These are phyloP conservation scores for Palythoa grandis DNA, from an alignment of 92 coral and sea anemone species.

Conservation along the genomic window DNA sequence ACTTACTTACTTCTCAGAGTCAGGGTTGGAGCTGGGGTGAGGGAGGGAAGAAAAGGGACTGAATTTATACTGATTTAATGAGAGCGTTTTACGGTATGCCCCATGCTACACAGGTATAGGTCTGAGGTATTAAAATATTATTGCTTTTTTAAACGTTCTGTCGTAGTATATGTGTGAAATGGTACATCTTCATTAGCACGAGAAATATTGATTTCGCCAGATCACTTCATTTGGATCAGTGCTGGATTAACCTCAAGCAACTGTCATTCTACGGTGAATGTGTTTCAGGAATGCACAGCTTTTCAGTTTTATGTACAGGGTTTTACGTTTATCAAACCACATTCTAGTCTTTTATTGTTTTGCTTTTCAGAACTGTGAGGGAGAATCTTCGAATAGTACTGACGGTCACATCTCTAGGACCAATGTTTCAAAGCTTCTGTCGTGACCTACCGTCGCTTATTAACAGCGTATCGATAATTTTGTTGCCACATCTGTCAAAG, in stretches of 20 bases:
- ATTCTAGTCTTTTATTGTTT: not conserved
- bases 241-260: too few species aligned
- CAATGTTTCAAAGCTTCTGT: conserved; percentile 90
- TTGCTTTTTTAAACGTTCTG: too few species aligned
- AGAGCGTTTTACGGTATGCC: too few species aligned
- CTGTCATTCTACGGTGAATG: too few species aligned
- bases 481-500: conserved; percentile 93
- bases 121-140: too few species aligned
- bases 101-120: too few species aligned
- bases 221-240: too few species aligned
- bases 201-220: too few species aligned
- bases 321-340: not conserved
- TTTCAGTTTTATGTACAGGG: not conserved
- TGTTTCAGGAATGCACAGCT: too few species aligned
- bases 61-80: not conserved
- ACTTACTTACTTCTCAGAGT: not conserved
- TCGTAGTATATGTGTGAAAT: too few species aligned
- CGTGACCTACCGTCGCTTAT: conserved; percentile 91
- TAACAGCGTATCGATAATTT: conserved; percentile 84
- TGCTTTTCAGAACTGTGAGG: conserved; percentile 75
- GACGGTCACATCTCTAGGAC: conserved; percentile 89
- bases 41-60: not conserved
- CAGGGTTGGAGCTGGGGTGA: not conserved
- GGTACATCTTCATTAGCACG: too few species aligned
- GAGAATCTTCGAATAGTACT: conserved; percentile 94